Percentiles rank a stretch among this genome's conserved stretches.
phyloP scores from a whole-genome alignment of 2,888 invertebrate genomes.

The Linnaemya tessellans region DNA sequence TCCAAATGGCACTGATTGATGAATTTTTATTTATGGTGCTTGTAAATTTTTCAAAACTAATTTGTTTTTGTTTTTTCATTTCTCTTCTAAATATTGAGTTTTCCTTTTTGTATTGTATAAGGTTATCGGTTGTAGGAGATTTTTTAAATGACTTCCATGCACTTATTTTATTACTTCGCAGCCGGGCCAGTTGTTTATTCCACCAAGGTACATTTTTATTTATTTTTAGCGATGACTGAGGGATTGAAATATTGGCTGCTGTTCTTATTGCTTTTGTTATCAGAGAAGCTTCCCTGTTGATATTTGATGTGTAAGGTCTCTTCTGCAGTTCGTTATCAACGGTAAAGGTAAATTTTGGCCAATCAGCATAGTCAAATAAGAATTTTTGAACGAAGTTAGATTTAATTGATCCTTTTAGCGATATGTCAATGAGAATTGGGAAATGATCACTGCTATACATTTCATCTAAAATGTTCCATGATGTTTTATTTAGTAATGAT shows the following conservation, averaged over 20 bases:
- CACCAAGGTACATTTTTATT: not conserved
- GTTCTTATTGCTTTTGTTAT: constrained; percentile 23
- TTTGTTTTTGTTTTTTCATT: constrained; percentile 21
- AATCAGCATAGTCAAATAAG: constrained; percentile 10
- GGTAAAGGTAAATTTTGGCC: not conserved
- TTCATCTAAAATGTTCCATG: constrained; percentile 53
- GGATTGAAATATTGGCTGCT: constrained; percentile 18
- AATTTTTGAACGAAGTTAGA: not conserved
- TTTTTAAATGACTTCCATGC: too few relatives aligned
- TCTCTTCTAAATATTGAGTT: constrained; percentile 31
- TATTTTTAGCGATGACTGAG: not conserved
- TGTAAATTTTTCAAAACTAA: constrained; percentile 39
- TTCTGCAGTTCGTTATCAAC: constrained; percentile 7
- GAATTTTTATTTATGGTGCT: constrained; percentile 9
- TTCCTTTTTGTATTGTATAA: too few relatives aligned
- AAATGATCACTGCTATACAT: constrained; percentile 57
- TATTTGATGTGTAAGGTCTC: constrained; percentile 10
- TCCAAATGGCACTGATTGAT: constrained; percentile 31
- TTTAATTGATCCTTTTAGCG: not conserved
- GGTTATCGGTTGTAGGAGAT: too few relatives aligned
- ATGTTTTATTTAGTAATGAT: constrained; percentile 7
- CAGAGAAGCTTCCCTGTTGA: constrained; percentile 8
- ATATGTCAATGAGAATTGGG: constrained; percentile 20
- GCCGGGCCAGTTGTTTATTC: too few relatives aligned
- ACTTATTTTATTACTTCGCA: too few relatives aligned